phyloP scores from a whole-genome alignment of 2,888 invertebrate species.

The Tromatobia lineatoria region DNA sequence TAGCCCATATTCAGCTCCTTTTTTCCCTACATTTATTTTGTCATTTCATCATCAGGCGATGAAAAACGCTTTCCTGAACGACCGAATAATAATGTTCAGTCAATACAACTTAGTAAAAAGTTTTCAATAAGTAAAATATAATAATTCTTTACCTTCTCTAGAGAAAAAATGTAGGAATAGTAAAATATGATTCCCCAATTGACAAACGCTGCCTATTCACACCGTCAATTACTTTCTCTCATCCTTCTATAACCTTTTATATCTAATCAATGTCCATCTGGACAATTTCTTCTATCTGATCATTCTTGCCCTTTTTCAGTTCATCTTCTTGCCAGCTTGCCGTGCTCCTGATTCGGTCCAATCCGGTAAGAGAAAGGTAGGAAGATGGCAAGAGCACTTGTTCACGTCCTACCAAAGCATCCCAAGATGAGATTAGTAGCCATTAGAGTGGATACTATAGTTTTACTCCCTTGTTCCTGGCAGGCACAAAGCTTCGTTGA shows the following conservation, averaged over 20 bases:
- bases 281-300: constrained; percentile 37
- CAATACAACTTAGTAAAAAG: no score
- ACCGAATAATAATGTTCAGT: no score
- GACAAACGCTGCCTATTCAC: background rate
- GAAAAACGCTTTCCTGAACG: no score
- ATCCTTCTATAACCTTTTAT: background rate
- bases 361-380: constrained; percentile 45
- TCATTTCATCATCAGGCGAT: no score
- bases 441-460: constrained; percentile 54
- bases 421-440: constrained; percentile 57
- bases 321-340: constrained; percentile 16
- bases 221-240: background rate
- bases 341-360: constrained; percentile 6
- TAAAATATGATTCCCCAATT: background rate
- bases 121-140: background rate
- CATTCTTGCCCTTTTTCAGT: constrained; percentile 30
- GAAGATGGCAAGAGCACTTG: constrained; percentile 27
- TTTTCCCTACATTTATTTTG: no score
- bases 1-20: no score
- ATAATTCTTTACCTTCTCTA: background rate
- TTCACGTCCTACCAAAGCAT: constrained; percentile 42
- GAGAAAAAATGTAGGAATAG: background rate
- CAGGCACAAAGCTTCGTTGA: constrained; percentile 59
- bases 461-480: constrained; percentile 33
- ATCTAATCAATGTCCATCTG: background rate